Evolutionary conservation across 1,140 invertebrate species (phyloP), one percentile per base, ranked within the genome.

Genomic region (Rhagoletis zephyria): DNA sequence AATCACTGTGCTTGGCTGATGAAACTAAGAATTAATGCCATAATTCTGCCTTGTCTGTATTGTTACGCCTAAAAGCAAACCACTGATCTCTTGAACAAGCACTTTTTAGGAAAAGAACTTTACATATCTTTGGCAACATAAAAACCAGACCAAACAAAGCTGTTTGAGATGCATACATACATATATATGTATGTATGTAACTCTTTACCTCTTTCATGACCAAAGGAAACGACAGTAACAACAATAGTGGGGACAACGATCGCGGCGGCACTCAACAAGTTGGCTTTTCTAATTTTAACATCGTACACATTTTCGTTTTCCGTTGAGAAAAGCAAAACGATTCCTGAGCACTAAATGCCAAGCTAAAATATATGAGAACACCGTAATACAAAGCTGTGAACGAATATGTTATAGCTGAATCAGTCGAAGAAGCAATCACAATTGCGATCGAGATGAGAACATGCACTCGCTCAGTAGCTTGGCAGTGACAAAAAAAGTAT

Each of bases 241-340:
- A 30, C 30, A 30, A 30, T 30, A 67, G 65, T 42, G 65, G 70
- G 16, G 40, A 74, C 42, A 74, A 74, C 42, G 4, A 74, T 74
- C 42, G 42, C 70, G n/a, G 12, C 0, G 0, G 45, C 48, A 74
- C 70, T 74, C 70, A 74, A 74, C 42, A 74, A 74, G 70, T 74
- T 74, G 70, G 42, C 14, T 74, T 74, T 74, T 48, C 70, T 74
- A 74, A 74, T 48, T 51, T 74, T 74, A 74, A 74, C 70, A 48
- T 51, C 70, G 3, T 45, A 40, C 67, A 63, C n/a, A 4, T 63
- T 63, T 9, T 63, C 12, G 40, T 70, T 70, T 40, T 4, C 30
- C 2, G 12, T 42, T 70, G 65, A 70, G n/a, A 42, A 48, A n/a
- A 14, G 61, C 12, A 63, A 63, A 63, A 63, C 4, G 61, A 4